Percentiles rank a stretch among this genome's conserved stretches.
Evolutionary conservation across 2,888 invertebrate species (phyloP).

Genomic region (Helicoverpa assulta): DNA sequence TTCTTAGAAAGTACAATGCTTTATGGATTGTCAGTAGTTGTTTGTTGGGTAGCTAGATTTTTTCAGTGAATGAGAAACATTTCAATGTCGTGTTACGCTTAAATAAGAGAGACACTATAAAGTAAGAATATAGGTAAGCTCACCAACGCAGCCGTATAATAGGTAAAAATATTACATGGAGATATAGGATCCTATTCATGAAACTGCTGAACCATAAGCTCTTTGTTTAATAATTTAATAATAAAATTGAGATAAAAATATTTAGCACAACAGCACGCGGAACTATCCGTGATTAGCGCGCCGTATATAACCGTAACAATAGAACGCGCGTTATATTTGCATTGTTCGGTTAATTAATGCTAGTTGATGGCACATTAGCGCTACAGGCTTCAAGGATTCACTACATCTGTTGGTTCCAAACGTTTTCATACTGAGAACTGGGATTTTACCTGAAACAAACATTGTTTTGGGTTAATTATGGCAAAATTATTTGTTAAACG

Average conservation of each 20-base stretch:
- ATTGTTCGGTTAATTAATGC: conserved; percentile 60
- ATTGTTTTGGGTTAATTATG: conserved; percentile 23
- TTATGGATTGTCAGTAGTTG: no score
- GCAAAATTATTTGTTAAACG: no score
- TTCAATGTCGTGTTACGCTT: no score
- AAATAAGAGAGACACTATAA: no score
- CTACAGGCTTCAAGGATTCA: conserved; percentile 33
- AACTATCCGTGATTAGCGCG: conserved; percentile 51
- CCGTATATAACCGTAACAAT: conserved; percentile 61
- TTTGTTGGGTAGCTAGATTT: no score
- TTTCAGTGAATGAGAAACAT: no score
- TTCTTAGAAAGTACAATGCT: no score
- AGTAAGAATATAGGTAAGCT: no score
- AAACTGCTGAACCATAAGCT: conserved; percentile 7
- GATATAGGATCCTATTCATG: no score
- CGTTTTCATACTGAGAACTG: conserved; percentile 13
- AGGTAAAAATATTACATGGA: no score
- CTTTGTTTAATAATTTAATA: neutral
- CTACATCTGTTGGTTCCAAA: conserved; percentile 34
- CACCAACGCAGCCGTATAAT: no score
- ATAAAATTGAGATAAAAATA: conserved; percentile 10
- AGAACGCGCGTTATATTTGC: conserved; percentile 66
- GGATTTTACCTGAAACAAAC: conserved; percentile 67
- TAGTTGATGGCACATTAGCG: conserved; percentile 34
- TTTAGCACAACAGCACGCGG: conserved; percentile 27